Evolutionary conservation across 1,140 invertebrate species (phyloP).

Genomic region (Archivesica marissinica): DNA sequence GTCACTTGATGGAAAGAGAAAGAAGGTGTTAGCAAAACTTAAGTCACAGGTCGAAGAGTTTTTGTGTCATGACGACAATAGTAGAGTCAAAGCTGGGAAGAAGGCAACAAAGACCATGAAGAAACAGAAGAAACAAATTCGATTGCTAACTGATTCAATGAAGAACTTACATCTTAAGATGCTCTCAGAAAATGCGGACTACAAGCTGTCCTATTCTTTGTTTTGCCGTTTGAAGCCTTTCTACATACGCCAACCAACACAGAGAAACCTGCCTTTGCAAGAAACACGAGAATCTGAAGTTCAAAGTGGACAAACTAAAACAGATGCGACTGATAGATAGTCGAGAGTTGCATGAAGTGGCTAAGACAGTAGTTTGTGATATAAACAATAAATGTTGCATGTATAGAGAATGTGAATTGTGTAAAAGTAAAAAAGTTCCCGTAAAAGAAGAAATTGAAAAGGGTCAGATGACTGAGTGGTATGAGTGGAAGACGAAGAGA

Average conservation of each 20-base stretch:
- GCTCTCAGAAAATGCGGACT: not conserved
- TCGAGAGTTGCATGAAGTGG: constrained; percentile 4
- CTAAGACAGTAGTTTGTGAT: not conserved
- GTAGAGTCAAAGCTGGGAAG: constrained; percentile 9
- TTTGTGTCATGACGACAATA: constrained; percentile 14
- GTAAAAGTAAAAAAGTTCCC: not conserved
- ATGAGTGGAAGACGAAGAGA: not conserved
- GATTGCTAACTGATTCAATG: not conserved
- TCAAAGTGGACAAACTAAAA: constrained; percentile 21
- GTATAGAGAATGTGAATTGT: not conserved
- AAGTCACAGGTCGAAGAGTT: not conserved
- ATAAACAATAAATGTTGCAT: not conserved
- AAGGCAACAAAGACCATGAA: not conserved
- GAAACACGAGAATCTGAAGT: constrained; percentile 5
- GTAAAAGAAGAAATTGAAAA: not conserved
- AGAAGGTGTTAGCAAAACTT: not conserved
- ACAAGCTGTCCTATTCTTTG: constrained; percentile 16
- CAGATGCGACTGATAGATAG: not conserved
- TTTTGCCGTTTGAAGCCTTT: constrained; percentile 22
- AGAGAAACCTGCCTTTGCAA: constrained; percentile 29
- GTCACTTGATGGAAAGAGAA: not conserved
- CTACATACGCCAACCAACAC: constrained; percentile 5
- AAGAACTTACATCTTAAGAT: constrained; percentile 24
- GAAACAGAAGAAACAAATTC: constrained; percentile 13
- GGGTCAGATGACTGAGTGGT: not conserved